Evolutionary conservation across 2,797 vertebrate genomes (phyloP).

Genomic region (Parotocinclus haroldoi): DNA sequence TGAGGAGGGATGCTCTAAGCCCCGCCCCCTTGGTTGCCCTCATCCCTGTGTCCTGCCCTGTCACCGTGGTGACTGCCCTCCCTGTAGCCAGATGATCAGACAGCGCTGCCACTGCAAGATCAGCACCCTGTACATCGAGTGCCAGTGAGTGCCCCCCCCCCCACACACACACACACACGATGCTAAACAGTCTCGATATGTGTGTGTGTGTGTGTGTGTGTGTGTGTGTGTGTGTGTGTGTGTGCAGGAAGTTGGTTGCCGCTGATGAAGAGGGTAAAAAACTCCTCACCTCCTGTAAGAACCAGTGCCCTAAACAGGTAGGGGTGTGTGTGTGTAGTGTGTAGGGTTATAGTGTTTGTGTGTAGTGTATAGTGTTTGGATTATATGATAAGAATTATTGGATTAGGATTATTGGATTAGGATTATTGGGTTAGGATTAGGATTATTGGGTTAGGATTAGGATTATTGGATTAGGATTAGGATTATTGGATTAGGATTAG

Average conservation of each 20-base stretch:
- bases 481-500: too few relatives aligned
- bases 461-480: too few relatives aligned
- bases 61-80: constrained; percentile 73
- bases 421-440: too few relatives aligned
- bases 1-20: constrained; percentile 75
- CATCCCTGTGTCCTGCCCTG: constrained; percentile 76
- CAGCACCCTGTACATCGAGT: constrained; percentile 75
- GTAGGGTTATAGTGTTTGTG: too few relatives aligned
- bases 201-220: not conserved
- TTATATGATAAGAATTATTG: too few relatives aligned
- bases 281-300: constrained; percentile 76
- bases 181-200: constrained; percentile 4
- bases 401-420: too few relatives aligned
- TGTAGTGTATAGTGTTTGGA: too few relatives aligned
- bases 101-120: constrained; percentile 84
- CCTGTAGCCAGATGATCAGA: constrained; percentile 78
- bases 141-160: too few relatives aligned
- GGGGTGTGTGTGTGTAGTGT: constrained; percentile 4
- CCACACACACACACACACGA: constrained; percentile 28
- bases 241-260: constrained; percentile 71
- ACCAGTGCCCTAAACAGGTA: constrained; percentile 84
- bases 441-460: too few relatives aligned
- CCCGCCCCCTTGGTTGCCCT: constrained; percentile 73
- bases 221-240: constrained; percentile 15
- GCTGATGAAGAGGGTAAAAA: constrained; percentile 69